A percentile compares a stretch with the other conserved stretches of the same genome.
Conservation (phyloP, 2,797 vertebrate species). For the Sebastes hubbsi region DNA sequence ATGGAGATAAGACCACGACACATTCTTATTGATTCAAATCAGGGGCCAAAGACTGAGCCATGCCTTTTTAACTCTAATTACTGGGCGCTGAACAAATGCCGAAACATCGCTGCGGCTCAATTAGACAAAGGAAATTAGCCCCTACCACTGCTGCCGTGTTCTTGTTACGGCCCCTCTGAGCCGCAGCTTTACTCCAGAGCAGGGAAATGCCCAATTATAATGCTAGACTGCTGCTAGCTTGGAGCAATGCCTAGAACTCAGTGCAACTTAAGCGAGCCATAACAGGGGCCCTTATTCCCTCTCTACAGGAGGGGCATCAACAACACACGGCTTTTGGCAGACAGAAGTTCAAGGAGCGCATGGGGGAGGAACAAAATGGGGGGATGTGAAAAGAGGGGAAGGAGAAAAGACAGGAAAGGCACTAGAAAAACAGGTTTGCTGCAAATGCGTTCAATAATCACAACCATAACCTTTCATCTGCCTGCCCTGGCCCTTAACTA, state of each 20-base stretch:
- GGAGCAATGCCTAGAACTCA: conserved; percentile 70
- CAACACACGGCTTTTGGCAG: conserved; percentile 69
- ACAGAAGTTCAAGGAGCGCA: conserved; percentile 55
- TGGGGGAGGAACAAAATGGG: conserved; percentile 53
- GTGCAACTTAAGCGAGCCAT: conserved; percentile 66
- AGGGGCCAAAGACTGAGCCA: conserved; percentile 41
- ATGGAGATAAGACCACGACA: conserved; percentile 27
- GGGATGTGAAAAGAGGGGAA: conserved; percentile 29
- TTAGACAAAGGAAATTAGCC: conserved; percentile 78
- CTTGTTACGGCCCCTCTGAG: conserved; percentile 63
- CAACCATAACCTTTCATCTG: conserved; percentile 33
- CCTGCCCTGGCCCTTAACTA: conserved; percentile 1
- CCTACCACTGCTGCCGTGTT: conserved; percentile 49
- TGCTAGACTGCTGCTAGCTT: conserved; percentile 75
- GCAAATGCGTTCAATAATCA: conserved; percentile 21
- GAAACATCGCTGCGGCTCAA: conserved; percentile 67
- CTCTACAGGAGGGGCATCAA: conserved; percentile 72
- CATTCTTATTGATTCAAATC: conserved; percentile 49
- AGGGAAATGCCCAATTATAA: conserved; percentile 78
- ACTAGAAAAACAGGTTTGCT: conserved; percentile 1
- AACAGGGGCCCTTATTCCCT: conserved; percentile 70
- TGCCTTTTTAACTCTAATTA: conserved; percentile 69
- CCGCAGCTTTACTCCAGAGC: conserved; percentile 66
- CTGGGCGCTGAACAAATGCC: conserved; percentile 58
- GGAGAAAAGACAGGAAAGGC: neutral